Evolutionary conservation across 2,797 vertebrate genomes (phyloP).

Genomic region (Etheostoma perlongum): DNA sequence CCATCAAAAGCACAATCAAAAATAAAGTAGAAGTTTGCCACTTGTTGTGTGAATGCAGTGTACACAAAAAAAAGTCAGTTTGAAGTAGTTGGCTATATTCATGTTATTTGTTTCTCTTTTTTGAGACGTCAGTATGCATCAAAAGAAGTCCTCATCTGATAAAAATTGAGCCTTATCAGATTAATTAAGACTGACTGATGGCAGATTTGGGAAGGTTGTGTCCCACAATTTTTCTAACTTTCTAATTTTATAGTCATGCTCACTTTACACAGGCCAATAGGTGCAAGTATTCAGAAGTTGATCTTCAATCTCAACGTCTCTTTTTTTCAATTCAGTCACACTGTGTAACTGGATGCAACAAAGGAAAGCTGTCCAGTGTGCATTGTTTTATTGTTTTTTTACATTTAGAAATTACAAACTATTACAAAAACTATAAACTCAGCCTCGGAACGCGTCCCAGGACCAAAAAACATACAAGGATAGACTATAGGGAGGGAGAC

Average conservation of each 20-base stretch:
- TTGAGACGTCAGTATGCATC: neutral
- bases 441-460: too few relatives aligned
- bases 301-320: neutral
- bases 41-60: neutral
- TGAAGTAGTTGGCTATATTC: neutral
- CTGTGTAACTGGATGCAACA: neutral
- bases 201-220: neutral
- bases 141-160: neutral
- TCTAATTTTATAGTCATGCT: neutral
- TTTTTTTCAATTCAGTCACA: neutral
- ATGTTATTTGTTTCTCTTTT: neutral
- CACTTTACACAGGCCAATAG: neutral
- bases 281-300: neutral
- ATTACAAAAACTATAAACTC: too few relatives aligned
- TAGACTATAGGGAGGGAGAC: too few relatives aligned
- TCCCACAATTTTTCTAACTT: neutral
- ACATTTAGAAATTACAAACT: too few relatives aligned
- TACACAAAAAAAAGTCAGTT: neutral
- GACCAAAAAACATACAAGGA: too few relatives aligned
- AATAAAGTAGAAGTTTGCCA: neutral
- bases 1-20: constrained; percentile 3
- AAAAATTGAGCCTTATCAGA: neutral
- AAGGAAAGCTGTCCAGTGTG: too few relatives aligned
- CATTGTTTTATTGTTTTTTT: too few relatives aligned
- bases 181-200: neutral